Evolutionary conservation across 2,797 vertebrate species (phyloP).

Genomic region (Halcyon leucocephala): DNA sequence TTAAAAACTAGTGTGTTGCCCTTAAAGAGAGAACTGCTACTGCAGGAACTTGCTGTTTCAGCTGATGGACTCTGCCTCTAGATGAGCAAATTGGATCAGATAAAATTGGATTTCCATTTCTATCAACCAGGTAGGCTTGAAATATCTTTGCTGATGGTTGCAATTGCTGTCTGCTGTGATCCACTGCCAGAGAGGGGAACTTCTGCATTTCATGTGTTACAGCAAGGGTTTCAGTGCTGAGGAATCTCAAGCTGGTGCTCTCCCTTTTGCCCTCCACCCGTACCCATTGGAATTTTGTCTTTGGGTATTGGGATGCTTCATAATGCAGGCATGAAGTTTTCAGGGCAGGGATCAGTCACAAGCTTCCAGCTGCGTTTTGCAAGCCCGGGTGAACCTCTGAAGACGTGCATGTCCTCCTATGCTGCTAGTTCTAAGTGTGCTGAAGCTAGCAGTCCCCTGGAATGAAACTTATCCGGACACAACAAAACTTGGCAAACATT

Average conservation of each 20-base stretch:
- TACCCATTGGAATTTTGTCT: not conserved
- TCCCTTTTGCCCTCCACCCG: not conserved
- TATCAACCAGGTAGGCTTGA: not conserved
- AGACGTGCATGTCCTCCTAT: not conserved
- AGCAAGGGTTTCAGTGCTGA: not conserved
- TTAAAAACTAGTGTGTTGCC: not conserved
- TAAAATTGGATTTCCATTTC: not conserved
- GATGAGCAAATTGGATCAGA: not conserved
- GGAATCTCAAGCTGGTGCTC: not conserved
- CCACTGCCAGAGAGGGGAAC: not conserved
- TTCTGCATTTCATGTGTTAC: not conserved
- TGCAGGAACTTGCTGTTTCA: not conserved
- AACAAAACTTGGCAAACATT: not conserved
- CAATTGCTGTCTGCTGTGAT: not conserved
- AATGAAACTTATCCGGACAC: not conserved
- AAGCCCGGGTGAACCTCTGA: slow-evolving; percentile 1
- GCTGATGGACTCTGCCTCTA: not conserved
- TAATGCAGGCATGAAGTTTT: not conserved
- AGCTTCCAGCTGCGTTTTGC: slow-evolving; percentile 22
- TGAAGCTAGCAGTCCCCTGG: slow-evolving; percentile 23
- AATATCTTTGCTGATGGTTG: not conserved
- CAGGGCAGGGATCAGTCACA: not conserved
- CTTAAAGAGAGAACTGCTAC: not conserved
- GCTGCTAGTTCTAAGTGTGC: not conserved
- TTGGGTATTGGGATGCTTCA: not conserved